phyloP scores from a whole-genome alignment of 2,797 vertebrate species.

The Sebastes dallii region DNA sequence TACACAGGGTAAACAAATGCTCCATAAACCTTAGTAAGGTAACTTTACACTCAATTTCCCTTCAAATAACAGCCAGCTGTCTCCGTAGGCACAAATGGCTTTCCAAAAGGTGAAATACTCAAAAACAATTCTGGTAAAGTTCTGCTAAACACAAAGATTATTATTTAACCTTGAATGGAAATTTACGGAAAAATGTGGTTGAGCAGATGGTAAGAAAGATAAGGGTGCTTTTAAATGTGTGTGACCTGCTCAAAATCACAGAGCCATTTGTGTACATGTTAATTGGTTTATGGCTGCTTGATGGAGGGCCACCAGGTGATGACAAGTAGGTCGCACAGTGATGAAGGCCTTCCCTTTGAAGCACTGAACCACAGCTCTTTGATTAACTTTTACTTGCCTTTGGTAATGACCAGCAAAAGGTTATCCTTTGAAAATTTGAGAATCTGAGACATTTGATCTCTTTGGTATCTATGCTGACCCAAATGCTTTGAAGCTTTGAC shows the following conservation, averaged over 20 bases:
- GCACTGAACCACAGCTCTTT: conserved; percentile 5
- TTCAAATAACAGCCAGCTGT: background rate
- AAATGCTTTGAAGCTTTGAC: too few relatives aligned
- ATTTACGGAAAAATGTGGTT: background rate
- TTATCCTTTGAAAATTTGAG: background rate
- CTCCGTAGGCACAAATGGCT: too few relatives aligned
- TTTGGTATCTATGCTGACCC: background rate
- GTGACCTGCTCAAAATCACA: conserved; percentile 5
- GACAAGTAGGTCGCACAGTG: conserved; percentile 7
- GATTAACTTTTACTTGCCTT: background rate
- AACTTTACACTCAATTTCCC: too few relatives aligned
- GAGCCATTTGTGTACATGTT: conserved; percentile 36
- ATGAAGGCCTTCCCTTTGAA: conserved; percentile 14
- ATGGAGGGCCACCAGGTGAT: conserved; percentile 1
- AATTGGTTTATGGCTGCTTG: conserved; percentile 48
- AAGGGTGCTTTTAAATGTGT: background rate
- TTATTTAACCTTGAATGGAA: background rate
- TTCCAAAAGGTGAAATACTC: background rate
- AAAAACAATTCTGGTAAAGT: background rate
- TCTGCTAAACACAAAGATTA: background rate
- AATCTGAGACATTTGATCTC: background rate
- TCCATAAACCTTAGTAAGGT: background rate
- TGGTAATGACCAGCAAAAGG: background rate
- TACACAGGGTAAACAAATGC: background rate
- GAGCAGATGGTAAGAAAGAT: conserved; percentile 10